Evolutionary conservation across 2,888 invertebrate genomes (phyloP).

Genomic region (Choreutis nemorana): DNA sequence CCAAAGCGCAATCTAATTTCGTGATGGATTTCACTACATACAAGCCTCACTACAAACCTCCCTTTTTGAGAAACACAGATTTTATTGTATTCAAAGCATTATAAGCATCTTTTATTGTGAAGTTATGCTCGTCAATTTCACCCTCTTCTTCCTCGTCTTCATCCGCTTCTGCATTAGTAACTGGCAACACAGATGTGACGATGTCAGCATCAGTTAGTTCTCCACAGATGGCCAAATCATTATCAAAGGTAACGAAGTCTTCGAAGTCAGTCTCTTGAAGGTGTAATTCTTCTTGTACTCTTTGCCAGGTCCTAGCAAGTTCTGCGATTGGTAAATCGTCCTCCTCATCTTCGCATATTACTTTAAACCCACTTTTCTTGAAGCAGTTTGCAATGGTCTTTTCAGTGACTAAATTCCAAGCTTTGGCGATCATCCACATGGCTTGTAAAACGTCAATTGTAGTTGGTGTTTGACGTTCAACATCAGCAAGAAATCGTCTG

Average conservation of each 20-base stretch:
- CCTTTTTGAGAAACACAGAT: conserved; percentile 14
- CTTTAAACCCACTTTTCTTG: conserved; percentile 16
- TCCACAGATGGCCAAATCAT: conserved; percentile 13
- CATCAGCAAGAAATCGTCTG: conserved; percentile 12
- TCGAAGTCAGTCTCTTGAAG: conserved; percentile 12
- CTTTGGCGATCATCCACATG: conserved; percentile 14
- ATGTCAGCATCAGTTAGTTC: conserved; percentile 15
- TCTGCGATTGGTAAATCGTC: conserved; percentile 12
- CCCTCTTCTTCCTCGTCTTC: conserved; percentile 15
- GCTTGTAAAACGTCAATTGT: conserved; percentile 13
- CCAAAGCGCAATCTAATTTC: conserved; percentile 17
- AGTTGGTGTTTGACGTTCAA: conserved; percentile 12
- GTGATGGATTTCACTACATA: conserved; percentile 15
- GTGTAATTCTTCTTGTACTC: conserved; percentile 12
- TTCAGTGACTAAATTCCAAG: conserved; percentile 14
- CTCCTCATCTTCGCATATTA: conserved; percentile 13
- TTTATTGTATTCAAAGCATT: conserved; percentile 16
- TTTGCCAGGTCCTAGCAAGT: conserved; percentile 12
- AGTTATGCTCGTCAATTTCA: conserved; percentile 14
- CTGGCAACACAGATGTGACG: conserved; percentile 13
- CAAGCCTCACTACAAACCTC: conserved; percentile 16
- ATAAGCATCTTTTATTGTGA: conserved; percentile 15
- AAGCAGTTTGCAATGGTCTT: conserved; percentile 17
- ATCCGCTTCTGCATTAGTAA: conserved; percentile 14
- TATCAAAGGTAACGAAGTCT: conserved; percentile 10